phyloP scores from a whole-genome alignment of 2,888 invertebrate species.

The Nephrotoma appendiculata region DNA sequence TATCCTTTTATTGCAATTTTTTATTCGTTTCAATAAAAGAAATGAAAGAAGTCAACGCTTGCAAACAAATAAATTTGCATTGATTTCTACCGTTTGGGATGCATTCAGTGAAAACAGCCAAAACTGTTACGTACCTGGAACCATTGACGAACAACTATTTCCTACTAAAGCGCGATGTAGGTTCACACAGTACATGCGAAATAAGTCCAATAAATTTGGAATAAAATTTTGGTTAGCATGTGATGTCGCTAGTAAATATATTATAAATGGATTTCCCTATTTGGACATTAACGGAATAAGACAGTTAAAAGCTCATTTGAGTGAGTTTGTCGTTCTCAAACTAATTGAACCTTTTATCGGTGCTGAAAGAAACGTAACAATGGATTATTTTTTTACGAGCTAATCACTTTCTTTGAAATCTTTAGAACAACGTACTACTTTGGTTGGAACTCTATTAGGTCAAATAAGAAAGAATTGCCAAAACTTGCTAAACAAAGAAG shows the following conservation, averaged over 20 bases:
- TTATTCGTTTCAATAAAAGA: conserved; percentile 5
- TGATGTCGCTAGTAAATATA: too few species aligned
- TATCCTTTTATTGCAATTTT: not conserved
- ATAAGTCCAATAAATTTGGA: not conserved
- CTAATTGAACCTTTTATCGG: not conserved
- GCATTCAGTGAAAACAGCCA: conserved; percentile 3
- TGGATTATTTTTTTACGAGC: not conserved
- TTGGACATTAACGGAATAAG: conserved; percentile 1
- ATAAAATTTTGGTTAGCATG: not conserved
- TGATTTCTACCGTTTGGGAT: not conserved
- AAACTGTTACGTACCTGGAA: conserved; percentile 1
- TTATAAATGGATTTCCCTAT: not conserved
- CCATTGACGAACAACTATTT: not conserved
- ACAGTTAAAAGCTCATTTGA: conserved; percentile 6
- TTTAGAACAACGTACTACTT: not conserved
- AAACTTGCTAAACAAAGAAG: conserved; percentile 13
- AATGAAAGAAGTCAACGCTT: conserved; percentile 5
- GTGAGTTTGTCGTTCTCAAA: conserved; percentile 5
- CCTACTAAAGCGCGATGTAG: not conserved
- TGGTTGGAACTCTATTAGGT: not conserved
- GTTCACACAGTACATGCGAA: not conserved
- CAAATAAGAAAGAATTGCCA: conserved; percentile 8
- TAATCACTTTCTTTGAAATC: not conserved
- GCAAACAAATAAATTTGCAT: conserved; percentile 1
- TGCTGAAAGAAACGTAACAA: not conserved